Base-by-base conservation (phyloP, 2,113 vertebrate species). In the Alces alces region DNA sequence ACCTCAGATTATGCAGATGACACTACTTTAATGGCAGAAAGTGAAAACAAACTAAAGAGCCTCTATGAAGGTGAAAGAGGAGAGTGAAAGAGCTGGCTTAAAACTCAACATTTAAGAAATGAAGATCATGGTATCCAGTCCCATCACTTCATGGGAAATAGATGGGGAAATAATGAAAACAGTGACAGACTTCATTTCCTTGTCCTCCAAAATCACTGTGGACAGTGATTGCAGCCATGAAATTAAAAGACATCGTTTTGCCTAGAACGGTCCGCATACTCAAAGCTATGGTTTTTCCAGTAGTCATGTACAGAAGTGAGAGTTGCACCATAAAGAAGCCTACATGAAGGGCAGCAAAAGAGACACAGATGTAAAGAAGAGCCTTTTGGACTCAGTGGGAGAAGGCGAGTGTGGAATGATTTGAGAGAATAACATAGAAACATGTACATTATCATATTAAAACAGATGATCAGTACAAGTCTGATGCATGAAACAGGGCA, bases 101-200 rank as follows among this genome's bases (percentile, higher is more conserved):
- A 73, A 73, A 73, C 17, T 39, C 10, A 73, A 2, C 19, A 73
- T 23, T 73, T 73, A 39, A 73, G 66, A 73, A 73, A 73, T 10
- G 0, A 39, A 73, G n/a, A 39, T 19, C 6, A 54, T 54, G 52
- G 16, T 17, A 54, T 39, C 36, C 1, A 0, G 21, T 21, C 19
- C 5, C 66, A 39, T 70, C 19, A 39, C n/a, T 23, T 70, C 66
- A 39, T 23, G 66, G 66, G 9, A 39, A 70, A 70, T 23, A 23
- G n/a, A 39, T 70, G 19, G 66, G n/a, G 19, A 70, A 70, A 39
- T 39, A 70, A 70, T 70, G 36, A 19, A 23, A 70, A 39, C 66
- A 70, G 66, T 39, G 19, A 70, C n/a, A 70, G 66, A 39, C 8
- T 39, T 70, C 39, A 36, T 70, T 70, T 70, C 66, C 66, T 70